Conservation (phyloP, 2,797 vertebrate species). For the Helicolenus hilgendorfi region DNA sequence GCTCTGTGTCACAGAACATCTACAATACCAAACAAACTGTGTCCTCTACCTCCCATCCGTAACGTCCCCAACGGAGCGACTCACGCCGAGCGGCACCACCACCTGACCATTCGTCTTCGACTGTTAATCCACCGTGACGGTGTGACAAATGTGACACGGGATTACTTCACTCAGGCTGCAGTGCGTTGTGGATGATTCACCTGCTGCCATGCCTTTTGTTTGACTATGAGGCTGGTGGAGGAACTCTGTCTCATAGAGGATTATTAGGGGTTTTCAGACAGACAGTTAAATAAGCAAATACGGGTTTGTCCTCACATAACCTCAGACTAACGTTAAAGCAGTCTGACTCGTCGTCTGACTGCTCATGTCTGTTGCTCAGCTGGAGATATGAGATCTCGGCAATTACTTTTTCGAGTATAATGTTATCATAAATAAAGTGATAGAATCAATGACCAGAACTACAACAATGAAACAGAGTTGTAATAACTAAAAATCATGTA, state of each 20-base stretch:
- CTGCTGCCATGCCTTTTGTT: conserved; percentile 32
- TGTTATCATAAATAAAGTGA: background rate
- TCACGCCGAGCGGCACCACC: background rate
- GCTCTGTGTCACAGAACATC: conserved; percentile 17
- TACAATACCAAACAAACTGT: background rate
- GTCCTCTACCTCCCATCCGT: background rate
- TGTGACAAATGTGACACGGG: conserved; percentile 52
- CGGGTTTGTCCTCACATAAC: background rate
- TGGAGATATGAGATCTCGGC: background rate
- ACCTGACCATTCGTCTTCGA: conserved; percentile 10
- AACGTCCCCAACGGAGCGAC: background rate
- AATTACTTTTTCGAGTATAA: background rate
- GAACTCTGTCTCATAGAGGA: conserved; percentile 27
- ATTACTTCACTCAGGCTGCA: conserved; percentile 30
- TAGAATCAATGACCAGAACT: background rate
- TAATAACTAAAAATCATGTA: background rate
- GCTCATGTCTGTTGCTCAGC: background rate
- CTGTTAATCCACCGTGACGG: conserved; percentile 26
- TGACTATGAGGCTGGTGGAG: background rate
- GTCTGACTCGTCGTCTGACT: background rate
- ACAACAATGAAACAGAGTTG: background rate
- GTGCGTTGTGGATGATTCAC: conserved; percentile 28
- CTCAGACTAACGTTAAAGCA: background rate
- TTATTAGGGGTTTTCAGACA: conserved; percentile 14
- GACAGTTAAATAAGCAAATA: background rate